Evolutionary conservation across 2,797 vertebrate species (phyloP).

Genomic region (Geotrypetes seraphini): DNA sequence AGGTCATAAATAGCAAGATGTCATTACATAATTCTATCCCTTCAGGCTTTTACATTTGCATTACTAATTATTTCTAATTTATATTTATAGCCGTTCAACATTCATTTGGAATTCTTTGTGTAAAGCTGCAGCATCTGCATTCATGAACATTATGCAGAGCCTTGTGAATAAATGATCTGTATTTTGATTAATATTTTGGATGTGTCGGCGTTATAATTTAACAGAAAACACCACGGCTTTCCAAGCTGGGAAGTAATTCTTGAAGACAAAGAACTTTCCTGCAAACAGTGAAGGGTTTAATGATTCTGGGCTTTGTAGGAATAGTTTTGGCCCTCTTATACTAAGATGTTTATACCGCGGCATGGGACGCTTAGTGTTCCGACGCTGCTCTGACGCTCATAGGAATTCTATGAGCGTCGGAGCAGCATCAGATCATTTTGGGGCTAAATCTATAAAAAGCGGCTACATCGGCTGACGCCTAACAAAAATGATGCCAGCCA

Average conservation of each 20-base stretch:
- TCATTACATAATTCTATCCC: constrained; percentile 14
- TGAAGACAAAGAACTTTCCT: not conserved
- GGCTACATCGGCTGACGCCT: too few relatives aligned
- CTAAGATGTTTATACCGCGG: too few relatives aligned
- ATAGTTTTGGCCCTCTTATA: too few relatives aligned
- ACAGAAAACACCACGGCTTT: not conserved
- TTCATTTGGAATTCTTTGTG: constrained; percentile 38
- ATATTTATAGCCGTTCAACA: constrained; percentile 30
- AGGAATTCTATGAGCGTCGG: too few relatives aligned
- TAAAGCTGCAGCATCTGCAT: constrained; percentile 29
- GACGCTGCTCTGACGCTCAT: too few relatives aligned
- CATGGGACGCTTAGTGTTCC: too few relatives aligned
- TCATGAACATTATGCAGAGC: constrained; percentile 31
- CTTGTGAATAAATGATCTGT: constrained; percentile 36
- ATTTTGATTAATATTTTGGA: not conserved
- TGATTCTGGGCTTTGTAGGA: too few relatives aligned
- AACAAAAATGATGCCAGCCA: too few relatives aligned
- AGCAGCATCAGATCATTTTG: too few relatives aligned
- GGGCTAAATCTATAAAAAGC: too few relatives aligned
- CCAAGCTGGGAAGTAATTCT: not conserved
- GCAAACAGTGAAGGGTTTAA: not conserved
- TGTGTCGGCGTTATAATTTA: not conserved
- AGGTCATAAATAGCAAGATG: too few relatives aligned
- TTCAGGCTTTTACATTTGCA: constrained; percentile 24
- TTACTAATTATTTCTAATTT: constrained; percentile 42